Conservation (phyloP, 2,113 vertebrate genomes). For the Ochotona curzoniae region DNA sequence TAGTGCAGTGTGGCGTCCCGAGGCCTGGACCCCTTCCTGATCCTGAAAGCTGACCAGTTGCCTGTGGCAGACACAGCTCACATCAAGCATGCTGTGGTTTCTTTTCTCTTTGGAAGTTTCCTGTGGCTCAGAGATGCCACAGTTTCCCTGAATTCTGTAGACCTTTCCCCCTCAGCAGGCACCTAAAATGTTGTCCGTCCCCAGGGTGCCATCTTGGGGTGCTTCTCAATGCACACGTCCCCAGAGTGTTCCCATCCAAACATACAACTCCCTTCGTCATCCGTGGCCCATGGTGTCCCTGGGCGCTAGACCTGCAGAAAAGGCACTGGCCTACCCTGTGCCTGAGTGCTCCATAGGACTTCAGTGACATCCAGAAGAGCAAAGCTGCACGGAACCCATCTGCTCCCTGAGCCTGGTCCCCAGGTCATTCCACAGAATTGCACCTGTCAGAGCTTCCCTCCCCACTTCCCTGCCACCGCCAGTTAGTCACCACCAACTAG, state of each 20-base stretch:
- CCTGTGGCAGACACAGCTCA: background rate
- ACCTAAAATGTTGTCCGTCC: background rate
- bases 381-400: background rate
- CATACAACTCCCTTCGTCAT: background rate
- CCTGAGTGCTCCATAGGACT: background rate
- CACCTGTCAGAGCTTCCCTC: background rate
- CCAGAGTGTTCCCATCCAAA: background rate
- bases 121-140: background rate
- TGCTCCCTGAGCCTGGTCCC: background rate
- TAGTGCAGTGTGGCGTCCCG: background rate
- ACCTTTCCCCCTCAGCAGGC: background rate
- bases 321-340: background rate
- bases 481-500: background rate
- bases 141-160: background rate
- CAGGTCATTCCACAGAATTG: background rate
- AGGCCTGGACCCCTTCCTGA: background rate
- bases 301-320: background rate
- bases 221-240: background rate
- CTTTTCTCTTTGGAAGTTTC: background rate
- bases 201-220: background rate
- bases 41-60: background rate
- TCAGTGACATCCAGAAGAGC: background rate
- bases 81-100: background rate
- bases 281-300: background rate
- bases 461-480: background rate